These are phyloP conservation scores for Gopherus flavomarginatus DNA, from an alignment of 2,113 vertebrate species.

Conservation along the genomic window DNA sequence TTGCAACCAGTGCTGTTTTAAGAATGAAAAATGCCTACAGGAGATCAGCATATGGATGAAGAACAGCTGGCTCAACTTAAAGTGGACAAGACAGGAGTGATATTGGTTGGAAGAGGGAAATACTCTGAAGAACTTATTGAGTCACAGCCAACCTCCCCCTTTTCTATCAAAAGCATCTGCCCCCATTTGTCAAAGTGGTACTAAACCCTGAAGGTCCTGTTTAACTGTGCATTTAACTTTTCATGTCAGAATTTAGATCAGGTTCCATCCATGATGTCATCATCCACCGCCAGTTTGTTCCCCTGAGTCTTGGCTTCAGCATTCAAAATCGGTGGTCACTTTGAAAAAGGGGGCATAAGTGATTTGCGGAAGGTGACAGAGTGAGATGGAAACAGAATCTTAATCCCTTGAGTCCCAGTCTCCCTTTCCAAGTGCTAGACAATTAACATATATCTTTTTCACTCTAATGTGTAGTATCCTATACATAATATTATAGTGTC, in stretches of 20 bases:
- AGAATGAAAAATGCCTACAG: background rate
- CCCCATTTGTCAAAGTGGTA: background rate
- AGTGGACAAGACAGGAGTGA: background rate
- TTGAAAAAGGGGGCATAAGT: background rate
- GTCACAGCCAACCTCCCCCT: background rate
- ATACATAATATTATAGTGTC: background rate
- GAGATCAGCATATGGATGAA: background rate
- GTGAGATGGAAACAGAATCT: background rate
- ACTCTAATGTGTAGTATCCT: background rate
- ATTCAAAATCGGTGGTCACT: background rate
- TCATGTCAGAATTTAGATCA: background rate
- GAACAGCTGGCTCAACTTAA: background rate
- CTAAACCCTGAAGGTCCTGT: background rate
- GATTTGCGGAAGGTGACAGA: background rate
- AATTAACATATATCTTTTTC: background rate
- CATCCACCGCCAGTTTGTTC: background rate
- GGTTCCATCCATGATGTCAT: background rate
- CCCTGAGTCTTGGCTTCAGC: background rate
- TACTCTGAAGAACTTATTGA: background rate
- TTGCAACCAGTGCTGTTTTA: background rate
- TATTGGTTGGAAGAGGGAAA: accelerated
- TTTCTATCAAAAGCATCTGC: background rate
- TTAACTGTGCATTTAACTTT: background rate
- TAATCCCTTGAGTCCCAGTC: background rate
- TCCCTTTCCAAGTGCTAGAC: background rate